A percentile compares a stretch with the other conserved stretches of the same genome.
Conservation (phyloP, 2,113 vertebrate species). For the Proteles cristata region DNA sequence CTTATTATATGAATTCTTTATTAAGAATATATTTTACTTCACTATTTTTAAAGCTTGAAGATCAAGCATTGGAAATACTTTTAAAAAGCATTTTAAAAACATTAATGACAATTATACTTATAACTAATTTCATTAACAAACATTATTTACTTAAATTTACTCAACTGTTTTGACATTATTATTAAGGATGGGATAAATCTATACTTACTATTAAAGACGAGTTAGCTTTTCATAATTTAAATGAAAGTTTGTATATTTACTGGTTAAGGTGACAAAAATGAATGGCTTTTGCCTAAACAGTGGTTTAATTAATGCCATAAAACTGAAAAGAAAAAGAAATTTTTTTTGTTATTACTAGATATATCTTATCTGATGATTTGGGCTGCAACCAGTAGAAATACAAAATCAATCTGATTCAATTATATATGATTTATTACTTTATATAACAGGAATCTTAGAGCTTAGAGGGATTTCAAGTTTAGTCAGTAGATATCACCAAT, state of each 20-base stretch:
- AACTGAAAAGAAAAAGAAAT: not conserved
- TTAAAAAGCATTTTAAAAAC: not conserved
- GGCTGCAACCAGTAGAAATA: not conserved
- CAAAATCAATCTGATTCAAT: not conserved
- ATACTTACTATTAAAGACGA: not conserved
- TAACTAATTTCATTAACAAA: not conserved
- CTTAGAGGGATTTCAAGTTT: not conserved
- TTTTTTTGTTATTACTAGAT: not conserved
- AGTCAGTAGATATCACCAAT: not conserved
- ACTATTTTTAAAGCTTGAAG: not conserved
- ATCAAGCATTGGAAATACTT: not conserved
- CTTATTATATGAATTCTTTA: slow-evolving; percentile 24
- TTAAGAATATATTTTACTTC: not conserved
- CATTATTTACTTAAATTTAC: not conserved
- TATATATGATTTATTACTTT: not conserved
- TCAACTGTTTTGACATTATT: not conserved
- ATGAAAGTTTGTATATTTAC: not conserved
- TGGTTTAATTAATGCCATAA: not conserved
- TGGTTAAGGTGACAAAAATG: not conserved
- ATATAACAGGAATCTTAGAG: not conserved
- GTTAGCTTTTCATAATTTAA: not conserved
- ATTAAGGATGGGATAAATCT: not conserved
- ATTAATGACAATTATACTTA: not conserved
- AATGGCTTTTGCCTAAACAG: not conserved
- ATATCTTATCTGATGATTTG: not conserved